Base-by-base conservation (phyloP, 2,797 vertebrate species). In the Urophycis tenuis region DNA sequence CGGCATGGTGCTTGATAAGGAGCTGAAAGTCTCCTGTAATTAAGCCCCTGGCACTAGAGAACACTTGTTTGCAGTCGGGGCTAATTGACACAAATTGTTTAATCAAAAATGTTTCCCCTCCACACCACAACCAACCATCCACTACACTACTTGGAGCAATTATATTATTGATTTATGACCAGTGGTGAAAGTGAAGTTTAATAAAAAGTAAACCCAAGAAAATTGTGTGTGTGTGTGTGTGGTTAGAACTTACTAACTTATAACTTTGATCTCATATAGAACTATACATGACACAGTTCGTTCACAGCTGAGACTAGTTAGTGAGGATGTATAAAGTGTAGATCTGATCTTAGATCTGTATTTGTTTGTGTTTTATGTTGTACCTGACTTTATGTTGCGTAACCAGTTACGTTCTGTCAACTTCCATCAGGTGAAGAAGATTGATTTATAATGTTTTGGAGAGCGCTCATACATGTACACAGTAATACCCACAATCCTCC, bases 71-170 rank as follows among this genome's bases (percentile, higher is more conserved):
- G 94, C 91, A 96, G 94, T 95, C 92, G 92, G 92, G 91, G 96
- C 95, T 99, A 99, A 99, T 99, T 98, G 96, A 96, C 96, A 96
- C 95, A 98, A 99, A 99, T 98, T 98, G 95, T 98, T 99, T 98
- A 97, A 98, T 97, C 96, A 95, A 95, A 97, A 96, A 97, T 98
- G 95, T 94, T 95, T 94, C 92, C 94, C 93, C 90, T 90, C 85
- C 78, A 88, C 88, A 87, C 90, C 88, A 90, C 87, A 86, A 87
- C 87, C 86, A 89, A 91, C 89, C 80, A 85, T 75, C 81, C 83
- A 86, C 84, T 73, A 49, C 49, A 60, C 5, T 29, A 64, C 76
- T 76, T 80, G 81, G 87, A 87, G 86, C 25, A 64, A 25, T 22
- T 64, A 29, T 29, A 64, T 64, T 29, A 29, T 10, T 10, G 53